These are phyloP conservation scores for Schizopygopsis malacanthus DNA, from an alignment of 2,797 vertebrate genomes.

Conservation along the genomic window DNA sequence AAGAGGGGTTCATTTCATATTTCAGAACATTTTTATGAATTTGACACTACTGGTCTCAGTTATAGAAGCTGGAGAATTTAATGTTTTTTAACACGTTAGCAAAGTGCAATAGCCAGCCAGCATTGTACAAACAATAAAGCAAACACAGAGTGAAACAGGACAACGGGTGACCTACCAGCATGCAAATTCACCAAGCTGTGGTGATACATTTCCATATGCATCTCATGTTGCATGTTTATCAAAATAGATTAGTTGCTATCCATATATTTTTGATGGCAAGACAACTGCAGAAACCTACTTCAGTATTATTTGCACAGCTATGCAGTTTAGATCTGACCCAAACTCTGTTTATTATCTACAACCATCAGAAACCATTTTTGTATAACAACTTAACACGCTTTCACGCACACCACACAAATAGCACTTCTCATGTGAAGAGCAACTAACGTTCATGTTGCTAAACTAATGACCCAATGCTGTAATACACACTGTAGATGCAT, in stretches of 20 bases:
- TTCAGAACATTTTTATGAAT: neutral
- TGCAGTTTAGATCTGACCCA: neutral
- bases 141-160: slow-evolving; percentile 17
- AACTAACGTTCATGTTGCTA: neutral
- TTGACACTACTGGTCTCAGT: neutral
- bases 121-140: slow-evolving; percentile 17
- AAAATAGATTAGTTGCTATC: neutral
- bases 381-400: neutral
- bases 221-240: neutral
- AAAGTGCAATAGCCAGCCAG: neutral
- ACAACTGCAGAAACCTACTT: neutral
- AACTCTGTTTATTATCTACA: neutral
- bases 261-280: neutral
- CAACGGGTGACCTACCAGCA: slow-evolving; percentile 53
- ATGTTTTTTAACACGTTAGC: neutral
- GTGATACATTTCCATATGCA: slow-evolving; percentile 10
- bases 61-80: neutral
- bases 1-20: neutral
- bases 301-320: neutral
- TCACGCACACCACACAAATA: neutral
- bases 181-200: slow-evolving; percentile 63
- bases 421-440: neutral
- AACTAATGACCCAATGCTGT: neutral
- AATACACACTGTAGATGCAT: neutral
- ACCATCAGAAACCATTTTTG: neutral